Base-by-base conservation (phyloP, 2,797 vertebrate genomes). In the Molossus alvarezi region DNA sequence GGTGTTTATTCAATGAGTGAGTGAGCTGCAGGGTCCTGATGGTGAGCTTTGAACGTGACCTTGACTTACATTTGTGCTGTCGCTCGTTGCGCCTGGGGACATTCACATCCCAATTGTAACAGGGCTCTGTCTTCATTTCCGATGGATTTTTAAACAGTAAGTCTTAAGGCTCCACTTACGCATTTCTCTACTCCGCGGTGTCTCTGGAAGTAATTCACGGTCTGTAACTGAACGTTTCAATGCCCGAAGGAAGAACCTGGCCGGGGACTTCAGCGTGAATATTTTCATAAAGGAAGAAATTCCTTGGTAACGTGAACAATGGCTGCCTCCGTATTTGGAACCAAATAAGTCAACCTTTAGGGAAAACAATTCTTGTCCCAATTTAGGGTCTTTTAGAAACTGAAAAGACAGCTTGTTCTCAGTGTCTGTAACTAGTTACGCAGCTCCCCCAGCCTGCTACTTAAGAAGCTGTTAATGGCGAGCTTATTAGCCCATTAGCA, bases 401-500 rank as follows among this genome's bases (percentile, higher is more conserved):
- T 12, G 45, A 67, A 75, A 85, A 81, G 82, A 81, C 51, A 41
- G 37, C 25, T 88, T 9, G 11, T 65, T 91, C 62, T 96, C 58
- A 62, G 77, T 37, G 79, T 27, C 73, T 92, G 1, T 75, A 77
- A 55, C 41, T 58, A 51, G 48, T 81, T 10, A 18, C 51, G 57
- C 10, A 86, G 20, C 88, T 86, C 58, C 94, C 58, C 79, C 75
- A 55, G 77, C 14, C 85, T 65, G 75, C 58, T 88, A 94, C 88
- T 96, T 96, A 95, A 95, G 94, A 97, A 90, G 86, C 88, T 76
- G 77, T 90, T 97, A 93, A 95, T 69, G 89, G 77, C 91, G 41
- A 72, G 71, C 71, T 96, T 96, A 97, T 96, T 96, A 95, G 94
- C 71, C 76, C 92, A 92, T 92, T 96, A 96, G 85, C 67, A 94